Evolutionary conservation across 37 sponge, comb jelly and placozoan genomes (phyloP).

Genomic region (Spongilla lacustris): DNA sequence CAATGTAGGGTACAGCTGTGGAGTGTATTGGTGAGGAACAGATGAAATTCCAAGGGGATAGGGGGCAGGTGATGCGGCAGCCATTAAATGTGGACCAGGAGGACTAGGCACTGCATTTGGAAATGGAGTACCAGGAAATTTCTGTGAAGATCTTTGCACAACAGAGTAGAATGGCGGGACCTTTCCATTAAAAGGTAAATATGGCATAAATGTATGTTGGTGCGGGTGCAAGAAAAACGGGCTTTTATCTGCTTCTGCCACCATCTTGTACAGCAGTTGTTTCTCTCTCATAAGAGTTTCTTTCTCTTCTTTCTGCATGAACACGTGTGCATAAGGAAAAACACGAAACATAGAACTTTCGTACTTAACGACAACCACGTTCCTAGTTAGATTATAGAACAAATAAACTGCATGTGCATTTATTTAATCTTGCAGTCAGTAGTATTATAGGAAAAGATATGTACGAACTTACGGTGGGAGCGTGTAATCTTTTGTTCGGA

Average conservation of each 20-base stretch:
- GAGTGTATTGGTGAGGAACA: neutral
- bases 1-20: conserved; percentile 47
- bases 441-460: neutral
- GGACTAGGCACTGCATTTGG: conserved; percentile 25
- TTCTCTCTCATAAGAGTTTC: conserved; percentile 46
- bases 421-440: neutral
- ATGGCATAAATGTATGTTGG: conserved; percentile 30
- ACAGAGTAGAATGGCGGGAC: neutral
- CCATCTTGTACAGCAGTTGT: conserved; percentile 43
- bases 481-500: conserved; percentile 50
- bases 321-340: neutral
- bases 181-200: conserved; percentile 21
- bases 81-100: conserved; percentile 2
- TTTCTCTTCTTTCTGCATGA: conserved; percentile 31
- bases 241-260: conserved; percentile 37
- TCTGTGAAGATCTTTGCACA: neutral
- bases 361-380: neutral
- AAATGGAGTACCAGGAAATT: conserved; percentile 30
- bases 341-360: neutral
- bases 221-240: conserved; percentile 45
- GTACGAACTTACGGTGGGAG: conserved; percentile 52
- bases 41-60: neutral
- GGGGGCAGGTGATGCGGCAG: neutral
- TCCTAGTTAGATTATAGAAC: no score
- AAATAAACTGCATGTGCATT: no score